phyloP scores from a whole-genome alignment of 2,888 invertebrate species.

The Toxonevra muliebris region DNA sequence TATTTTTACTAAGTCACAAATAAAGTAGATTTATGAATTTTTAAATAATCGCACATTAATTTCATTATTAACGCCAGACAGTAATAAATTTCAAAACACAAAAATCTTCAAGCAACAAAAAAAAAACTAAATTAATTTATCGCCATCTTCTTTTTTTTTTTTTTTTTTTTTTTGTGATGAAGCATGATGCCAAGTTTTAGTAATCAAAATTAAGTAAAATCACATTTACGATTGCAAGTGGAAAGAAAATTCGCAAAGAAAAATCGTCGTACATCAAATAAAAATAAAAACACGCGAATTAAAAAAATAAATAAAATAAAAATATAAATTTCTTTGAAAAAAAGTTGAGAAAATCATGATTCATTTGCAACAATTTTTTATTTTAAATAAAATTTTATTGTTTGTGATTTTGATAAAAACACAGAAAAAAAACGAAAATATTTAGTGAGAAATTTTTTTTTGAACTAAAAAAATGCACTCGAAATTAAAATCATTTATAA shows the following conservation, averaged over 20 bases:
- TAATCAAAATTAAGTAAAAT: slow-evolving; percentile 16
- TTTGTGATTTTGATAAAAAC: slow-evolving; percentile 17
- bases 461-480: no score
- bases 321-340: slow-evolving; percentile 6
- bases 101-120: background rate
- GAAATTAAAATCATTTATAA: no score
- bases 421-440: background rate
- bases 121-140: slow-evolving; percentile 16
- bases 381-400: slow-evolving; percentile 2
- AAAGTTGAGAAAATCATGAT: slow-evolving; percentile 18
- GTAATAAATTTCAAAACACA: slow-evolving; percentile 16
- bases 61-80: slow-evolving; percentile 19
- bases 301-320: slow-evolving; percentile 13
- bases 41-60: slow-evolving; percentile 21
- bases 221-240: background rate
- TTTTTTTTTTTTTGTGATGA: background rate
- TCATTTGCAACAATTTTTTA: slow-evolving; percentile 17
- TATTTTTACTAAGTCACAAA: no score
- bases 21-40: background rate
- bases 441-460: background rate
- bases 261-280: background rate
- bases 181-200: slow-evolving; percentile 19
- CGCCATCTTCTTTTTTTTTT: slow-evolving; percentile 16
- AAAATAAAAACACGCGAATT: slow-evolving; percentile 8
- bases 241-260: slow-evolving; percentile 18